These are phyloP conservation scores for Diabrotica virgifera DNA, from an alignment of 1,140 invertebrate genomes.

Conservation along the genomic window DNA sequence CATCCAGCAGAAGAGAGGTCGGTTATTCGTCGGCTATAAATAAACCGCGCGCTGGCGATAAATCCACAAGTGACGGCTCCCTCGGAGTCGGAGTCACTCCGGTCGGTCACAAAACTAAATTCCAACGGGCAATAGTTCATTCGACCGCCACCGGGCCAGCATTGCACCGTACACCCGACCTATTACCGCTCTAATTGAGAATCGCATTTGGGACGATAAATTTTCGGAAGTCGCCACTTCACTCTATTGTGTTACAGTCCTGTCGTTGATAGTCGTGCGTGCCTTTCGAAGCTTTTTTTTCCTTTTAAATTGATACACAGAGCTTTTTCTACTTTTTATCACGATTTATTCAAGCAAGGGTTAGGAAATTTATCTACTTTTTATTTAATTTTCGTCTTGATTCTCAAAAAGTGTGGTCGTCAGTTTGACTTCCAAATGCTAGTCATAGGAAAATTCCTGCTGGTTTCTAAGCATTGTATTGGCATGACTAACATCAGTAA, in stretches of 20 bases:
- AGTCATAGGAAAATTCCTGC: too few relatives aligned
- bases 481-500: too few relatives aligned
- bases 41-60: constrained; percentile 29
- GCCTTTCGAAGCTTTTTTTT: background rate
- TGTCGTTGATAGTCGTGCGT: constrained; percentile 1
- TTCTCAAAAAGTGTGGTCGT: too few relatives aligned
- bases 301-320: too few relatives aligned
- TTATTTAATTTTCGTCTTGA: too few relatives aligned
- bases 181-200: constrained; percentile 45
- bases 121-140: constrained; percentile 43
- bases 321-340: too few relatives aligned
- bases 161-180: constrained; percentile 38
- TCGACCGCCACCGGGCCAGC: constrained; percentile 18
- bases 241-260: constrained; percentile 32
- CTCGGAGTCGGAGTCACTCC: constrained; percentile 16
- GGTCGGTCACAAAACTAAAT: constrained; percentile 44
- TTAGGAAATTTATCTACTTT: too few relatives aligned
- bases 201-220: constrained; percentile 44
- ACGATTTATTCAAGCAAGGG: too few relatives aligned
- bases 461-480: too few relatives aligned
- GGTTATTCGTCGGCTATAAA: constrained; percentile 18
- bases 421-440: too few relatives aligned
- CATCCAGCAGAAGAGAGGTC: background rate
- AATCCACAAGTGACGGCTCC: constrained; percentile 34
- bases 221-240: constrained; percentile 42